A percentile compares a stretch with the other conserved stretches of the same genome.
Conservation (phyloP, 2,797 vertebrate species). For the Gymnocypris eckloni region DNA sequence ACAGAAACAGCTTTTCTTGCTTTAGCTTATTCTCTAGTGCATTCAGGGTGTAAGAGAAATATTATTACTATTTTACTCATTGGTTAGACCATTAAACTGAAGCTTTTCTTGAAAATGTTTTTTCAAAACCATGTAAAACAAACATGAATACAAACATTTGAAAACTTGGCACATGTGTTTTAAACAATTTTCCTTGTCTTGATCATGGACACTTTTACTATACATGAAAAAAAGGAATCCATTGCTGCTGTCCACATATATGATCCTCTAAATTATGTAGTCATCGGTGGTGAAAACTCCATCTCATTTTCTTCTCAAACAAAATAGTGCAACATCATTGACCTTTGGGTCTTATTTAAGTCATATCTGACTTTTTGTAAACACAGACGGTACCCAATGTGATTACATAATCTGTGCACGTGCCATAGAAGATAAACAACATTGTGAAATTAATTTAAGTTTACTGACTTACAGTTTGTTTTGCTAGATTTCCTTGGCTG, state of each 20-base stretch:
- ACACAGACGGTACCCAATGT: too few species aligned
- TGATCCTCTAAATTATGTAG: too few species aligned
- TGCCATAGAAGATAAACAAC: background rate
- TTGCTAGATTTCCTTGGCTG: too few species aligned
- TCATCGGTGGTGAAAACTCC: too few species aligned
- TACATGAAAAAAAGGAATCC: background rate
- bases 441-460: too few species aligned
- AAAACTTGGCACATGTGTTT: background rate
- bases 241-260: background rate
- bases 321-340: too few species aligned
- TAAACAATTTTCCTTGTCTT: background rate
- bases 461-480: too few species aligned
- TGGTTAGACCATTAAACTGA: background rate
- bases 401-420: too few species aligned
- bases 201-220: background rate
- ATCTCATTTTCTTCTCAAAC: too few species aligned
- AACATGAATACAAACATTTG: background rate
- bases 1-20: background rate
- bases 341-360: background rate
- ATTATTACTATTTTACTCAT: background rate
- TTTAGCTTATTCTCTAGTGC: background rate
- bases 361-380: constrained; percentile 50
- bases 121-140: background rate
- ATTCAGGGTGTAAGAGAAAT: background rate
- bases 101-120: background rate